Evolutionary conservation across 1,140 invertebrate species (phyloP), one percentile per base, ranked within the genome.

Genomic region (Caenorhabditis latens): DNA sequence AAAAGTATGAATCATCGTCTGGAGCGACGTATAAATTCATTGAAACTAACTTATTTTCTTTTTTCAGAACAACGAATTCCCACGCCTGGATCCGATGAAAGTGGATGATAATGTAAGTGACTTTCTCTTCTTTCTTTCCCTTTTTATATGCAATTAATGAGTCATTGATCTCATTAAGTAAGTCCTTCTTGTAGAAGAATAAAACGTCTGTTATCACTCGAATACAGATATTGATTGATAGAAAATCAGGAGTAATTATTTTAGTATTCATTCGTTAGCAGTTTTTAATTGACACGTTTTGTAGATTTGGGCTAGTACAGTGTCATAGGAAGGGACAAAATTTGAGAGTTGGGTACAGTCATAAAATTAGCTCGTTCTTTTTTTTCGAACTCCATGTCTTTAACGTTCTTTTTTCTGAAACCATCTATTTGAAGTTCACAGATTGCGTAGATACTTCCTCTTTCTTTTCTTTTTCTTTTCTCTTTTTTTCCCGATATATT

Each of bases 31-130:
- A 53, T 53, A 14, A 32, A 58, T 58, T 58, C 55, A 58, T 58
- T 19, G 55, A 58, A 58, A 32, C n/a, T 63, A 11, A 63, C 21
- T 32, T 79, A 1, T 14, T 9, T 24, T 79, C 32, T 53, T 24
- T 8, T 79, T 50, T 79, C 71, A 79, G 71, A 79, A 79, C 71
- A 79, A 79, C 71, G 71, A 79, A 46, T 79, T 79, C 71, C 46
- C 71, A 79, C 71, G 71, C n/a, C 11, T 79, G 71, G 71, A 79
- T 79, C 71, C 71, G 40, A 79, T 79, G 71, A 79, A 79, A 79
- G 46, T 79, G 46, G 71, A 79, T 42, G 71, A 79, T 79, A 79
- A 79, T 79, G 71, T 79, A 79, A 79, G 71, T 79, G 7, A 50
- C 71, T 79, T 79, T 50, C 71, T 50, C 71, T 50, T 24, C 40